Base-by-base conservation (phyloP, 2,113 vertebrate species). In the Sula dactylatra region DNA sequence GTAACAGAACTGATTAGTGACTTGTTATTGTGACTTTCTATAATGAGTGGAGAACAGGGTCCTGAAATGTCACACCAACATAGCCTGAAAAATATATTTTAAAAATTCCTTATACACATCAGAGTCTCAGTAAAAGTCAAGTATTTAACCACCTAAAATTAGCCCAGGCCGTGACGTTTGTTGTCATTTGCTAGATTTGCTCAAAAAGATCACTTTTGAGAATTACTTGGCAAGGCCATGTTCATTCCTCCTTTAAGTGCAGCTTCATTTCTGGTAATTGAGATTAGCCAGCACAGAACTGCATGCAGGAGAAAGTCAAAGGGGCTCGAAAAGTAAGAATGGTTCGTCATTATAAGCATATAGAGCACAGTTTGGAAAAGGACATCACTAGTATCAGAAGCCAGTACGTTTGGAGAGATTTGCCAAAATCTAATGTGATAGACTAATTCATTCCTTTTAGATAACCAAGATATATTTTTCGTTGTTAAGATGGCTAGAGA, bases 111-210 rank as follows among this genome's bases (percentile, higher is more conserved):
- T 92, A 13, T 76, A 77, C 66, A 84, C 69, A 45, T 90, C 8
- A 62, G 25, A 44, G 16, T 58, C 56, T 93, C 7, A 49, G 62
- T 83, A 95, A 96, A 97, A 96, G 64, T 88, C 90, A 94, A 96
- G 90, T 88, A 69, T 89, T 80, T 92, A 91, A 81, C 95, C 49
- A 82, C 31, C 62, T 69, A n/a, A 90, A 88, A 88, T 67, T 20
- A 74, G 67, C 6, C 10, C 59, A 49, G 42, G 91, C 54, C 24
- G 8, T 66, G 62, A 66, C 21, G 0, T 91, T 77, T 82, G 58
- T 87, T 91, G 69, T 56, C 5, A 0, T 87, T 90, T 29, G 50
- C 64, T 62, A 77, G 49, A 31, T 59, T 62, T 72, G 54, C 74
- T 89, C 82, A 6, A 29, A 80, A 85, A 95, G 78, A 70, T 90